Percentiles rank a stretch among this genome's conserved stretches.
phyloP scores from a whole-genome alignment of 2,113 vertebrate species.

The Eurypyga helias region DNA sequence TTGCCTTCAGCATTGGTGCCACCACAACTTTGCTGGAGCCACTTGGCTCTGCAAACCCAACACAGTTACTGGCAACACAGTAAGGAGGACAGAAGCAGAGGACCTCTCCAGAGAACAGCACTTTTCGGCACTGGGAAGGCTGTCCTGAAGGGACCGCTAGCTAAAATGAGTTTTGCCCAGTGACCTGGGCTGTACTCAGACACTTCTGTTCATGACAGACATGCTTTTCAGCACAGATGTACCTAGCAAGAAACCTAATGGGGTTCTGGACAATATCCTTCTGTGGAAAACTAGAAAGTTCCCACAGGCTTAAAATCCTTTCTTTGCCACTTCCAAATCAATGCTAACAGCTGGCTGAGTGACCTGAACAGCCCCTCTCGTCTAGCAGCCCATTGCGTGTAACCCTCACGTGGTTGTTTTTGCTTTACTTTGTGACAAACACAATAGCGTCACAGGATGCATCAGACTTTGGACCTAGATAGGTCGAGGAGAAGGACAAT shows the following conservation, averaged over 20 bases:
- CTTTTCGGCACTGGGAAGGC: background rate
- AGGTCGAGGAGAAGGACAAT: background rate
- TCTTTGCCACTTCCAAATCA: background rate
- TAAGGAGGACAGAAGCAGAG: background rate
- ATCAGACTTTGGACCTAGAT: constrained; percentile 11
- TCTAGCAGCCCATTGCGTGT: background rate
- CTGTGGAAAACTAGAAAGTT: background rate
- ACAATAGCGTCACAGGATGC: background rate
- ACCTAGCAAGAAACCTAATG: background rate
- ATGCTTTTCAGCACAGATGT: background rate
- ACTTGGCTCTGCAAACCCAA: background rate
- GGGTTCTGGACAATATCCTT: background rate
- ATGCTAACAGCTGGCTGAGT: background rate
- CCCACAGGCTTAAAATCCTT: background rate
- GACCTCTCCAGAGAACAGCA: background rate
- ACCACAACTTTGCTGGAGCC: background rate
- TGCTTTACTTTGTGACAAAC: background rate
- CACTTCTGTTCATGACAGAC: fast-evolving
- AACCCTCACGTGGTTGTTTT: background rate
- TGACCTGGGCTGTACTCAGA: background rate
- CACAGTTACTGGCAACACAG: background rate
- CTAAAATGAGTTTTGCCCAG: background rate
- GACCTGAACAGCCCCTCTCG: background rate
- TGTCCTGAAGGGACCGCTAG: background rate
- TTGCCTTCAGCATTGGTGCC: background rate